These are phyloP conservation scores for Chesias legatella DNA, from an alignment of 2,888 invertebrate species.

Conservation along the genomic window DNA sequence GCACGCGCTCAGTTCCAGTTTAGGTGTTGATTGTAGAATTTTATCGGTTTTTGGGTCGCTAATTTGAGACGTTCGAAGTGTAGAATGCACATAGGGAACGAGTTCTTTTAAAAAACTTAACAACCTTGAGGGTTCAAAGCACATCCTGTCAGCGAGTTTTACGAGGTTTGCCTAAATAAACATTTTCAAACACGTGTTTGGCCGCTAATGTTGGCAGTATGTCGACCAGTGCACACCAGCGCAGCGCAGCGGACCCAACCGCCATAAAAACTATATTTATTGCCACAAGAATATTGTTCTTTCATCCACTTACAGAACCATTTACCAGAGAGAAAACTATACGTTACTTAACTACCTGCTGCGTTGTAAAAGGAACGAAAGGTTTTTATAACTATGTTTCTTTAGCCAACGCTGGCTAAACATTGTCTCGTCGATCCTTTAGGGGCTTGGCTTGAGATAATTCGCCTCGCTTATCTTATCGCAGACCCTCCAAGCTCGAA, in stretches of 20 bases:
- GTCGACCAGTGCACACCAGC: conserved; percentile 38
- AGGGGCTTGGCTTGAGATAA: conserved; percentile 57
- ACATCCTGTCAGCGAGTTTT: conserved; percentile 71
- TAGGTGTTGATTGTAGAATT: no score
- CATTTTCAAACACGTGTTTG: conserved; percentile 68
- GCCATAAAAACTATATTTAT: conserved; percentile 58
- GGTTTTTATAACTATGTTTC: conserved; percentile 55
- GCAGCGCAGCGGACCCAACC: conserved; percentile 40
- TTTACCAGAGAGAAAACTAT: conserved; percentile 41
- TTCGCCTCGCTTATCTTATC: conserved; percentile 64
- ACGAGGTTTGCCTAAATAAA: conserved; percentile 76
- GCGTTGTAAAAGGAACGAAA: conserved; percentile 45
- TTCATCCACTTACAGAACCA: conserved; percentile 53
- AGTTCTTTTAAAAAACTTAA: conserved; percentile 54
- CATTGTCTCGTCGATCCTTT: conserved; percentile 50
- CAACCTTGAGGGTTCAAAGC: conserved; percentile 75
- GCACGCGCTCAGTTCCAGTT: no score
- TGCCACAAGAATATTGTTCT: conserved; percentile 57
- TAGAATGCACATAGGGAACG: conserved; percentile 14
- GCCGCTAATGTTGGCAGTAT: conserved; percentile 51
- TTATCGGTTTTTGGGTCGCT: background rate
- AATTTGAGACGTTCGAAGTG: conserved; percentile 10
- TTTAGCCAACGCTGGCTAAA: conserved; percentile 56
- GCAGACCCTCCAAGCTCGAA: conserved; percentile 46
- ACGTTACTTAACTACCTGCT: conserved; percentile 59